Evolutionary conservation across 2,888 invertebrate species (phyloP).

Genomic region (Eurois occulta): DNA sequence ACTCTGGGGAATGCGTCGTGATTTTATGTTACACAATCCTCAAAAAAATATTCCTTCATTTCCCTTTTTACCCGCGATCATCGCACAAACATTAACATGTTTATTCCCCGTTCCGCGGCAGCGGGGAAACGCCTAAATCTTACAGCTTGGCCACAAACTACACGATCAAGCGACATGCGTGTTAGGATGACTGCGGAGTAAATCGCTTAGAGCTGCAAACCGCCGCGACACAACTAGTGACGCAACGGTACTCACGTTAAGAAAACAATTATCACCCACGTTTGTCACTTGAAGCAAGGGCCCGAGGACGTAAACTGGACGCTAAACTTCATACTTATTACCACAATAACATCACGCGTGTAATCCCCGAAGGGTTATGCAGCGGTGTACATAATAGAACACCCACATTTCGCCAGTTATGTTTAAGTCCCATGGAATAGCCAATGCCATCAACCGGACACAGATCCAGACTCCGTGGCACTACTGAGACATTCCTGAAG

Average conservation of each 20-base stretch:
- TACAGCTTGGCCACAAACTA: background rate
- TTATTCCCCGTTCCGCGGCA: conserved; percentile 52
- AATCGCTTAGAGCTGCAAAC: background rate
- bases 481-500: no score
- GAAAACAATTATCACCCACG: background rate
- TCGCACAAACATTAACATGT: conserved; percentile 58
- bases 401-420: no score
- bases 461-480: no score
- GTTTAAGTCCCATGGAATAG: no score
- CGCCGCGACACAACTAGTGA: background rate
- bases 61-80: conserved; percentile 37
- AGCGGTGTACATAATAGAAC: no score
- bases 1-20: background rate
- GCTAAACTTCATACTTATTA: background rate
- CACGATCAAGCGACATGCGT: background rate
- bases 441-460: no score
- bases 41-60: conserved; percentile 13
- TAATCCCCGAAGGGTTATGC: no score
- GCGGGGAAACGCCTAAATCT: conserved; percentile 49
- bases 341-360: no score
- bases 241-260: background rate
- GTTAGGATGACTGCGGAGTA: no score
- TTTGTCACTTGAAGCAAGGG: background rate
- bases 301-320: background rate
- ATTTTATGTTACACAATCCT: conserved; percentile 3